Conservation (phyloP, 2,113 vertebrate genomes). For the Anarrhichthys ocellatus region DNA sequence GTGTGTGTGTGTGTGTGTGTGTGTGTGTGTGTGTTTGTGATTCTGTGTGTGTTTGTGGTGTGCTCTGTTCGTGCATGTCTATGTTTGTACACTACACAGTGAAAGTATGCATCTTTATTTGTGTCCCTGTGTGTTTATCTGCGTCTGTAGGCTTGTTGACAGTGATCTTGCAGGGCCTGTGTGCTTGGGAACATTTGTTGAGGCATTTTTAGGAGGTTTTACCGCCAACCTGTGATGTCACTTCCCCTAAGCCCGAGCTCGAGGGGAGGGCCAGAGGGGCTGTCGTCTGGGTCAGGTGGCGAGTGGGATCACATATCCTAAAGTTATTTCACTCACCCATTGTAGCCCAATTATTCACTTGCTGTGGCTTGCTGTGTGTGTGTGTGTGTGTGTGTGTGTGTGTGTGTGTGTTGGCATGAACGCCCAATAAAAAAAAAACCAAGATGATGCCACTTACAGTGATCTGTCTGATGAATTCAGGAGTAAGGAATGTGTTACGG, state of each 20-base stretch:
- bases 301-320: slow-evolving; percentile 22
- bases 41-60: slow-evolving; percentile 60
- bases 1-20: slow-evolving; percentile 21
- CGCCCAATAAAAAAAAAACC: slow-evolving; percentile 24
- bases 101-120: slow-evolving; percentile 72
- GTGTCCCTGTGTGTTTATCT: slow-evolving; percentile 51
- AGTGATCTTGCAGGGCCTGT: slow-evolving; percentile 20
- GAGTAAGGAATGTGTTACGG: slow-evolving; percentile 53
- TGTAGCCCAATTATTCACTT: slow-evolving; percentile 42
- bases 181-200: slow-evolving; percentile 26
- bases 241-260: slow-evolving; percentile 45
- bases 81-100: slow-evolving; percentile 72
- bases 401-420: slow-evolving; percentile 32
- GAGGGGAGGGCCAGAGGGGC: neutral
- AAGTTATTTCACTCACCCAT: slow-evolving; percentile 18
- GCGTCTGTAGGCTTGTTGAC: slow-evolving; percentile 41
- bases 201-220: slow-evolving; percentile 34
- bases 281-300: slow-evolving; percentile 32
- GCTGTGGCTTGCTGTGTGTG: slow-evolving; percentile 5
- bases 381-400: neutral
- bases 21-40: slow-evolving; percentile 43
- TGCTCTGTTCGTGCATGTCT: slow-evolving; percentile 73
- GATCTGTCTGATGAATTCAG: slow-evolving; percentile 50
- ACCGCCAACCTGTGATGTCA: slow-evolving; percentile 54
- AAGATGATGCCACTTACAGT: slow-evolving; percentile 38